Percentiles rank a stretch among this genome's conserved stretches.
phyloP scores from a whole-genome alignment of 2,113 vertebrate genomes.

The Coturnix japonica region DNA sequence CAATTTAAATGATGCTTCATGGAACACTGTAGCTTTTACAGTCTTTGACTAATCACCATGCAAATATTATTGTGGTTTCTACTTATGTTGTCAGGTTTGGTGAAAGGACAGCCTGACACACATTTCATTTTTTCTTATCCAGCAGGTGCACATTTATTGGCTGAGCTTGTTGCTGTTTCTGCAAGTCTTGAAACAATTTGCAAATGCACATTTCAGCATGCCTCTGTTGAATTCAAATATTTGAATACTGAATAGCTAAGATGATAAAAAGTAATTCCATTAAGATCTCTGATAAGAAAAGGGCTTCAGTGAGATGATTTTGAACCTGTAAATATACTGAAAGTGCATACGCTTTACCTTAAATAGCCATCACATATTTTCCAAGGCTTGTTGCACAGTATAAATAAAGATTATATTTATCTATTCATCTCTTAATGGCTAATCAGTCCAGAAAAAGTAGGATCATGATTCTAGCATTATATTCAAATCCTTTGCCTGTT shows the following conservation, averaged over 20 bases:
- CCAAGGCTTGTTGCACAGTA: background rate
- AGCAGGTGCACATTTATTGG: constrained; percentile 20
- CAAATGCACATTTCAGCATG: background rate
- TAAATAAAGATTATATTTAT: background rate
- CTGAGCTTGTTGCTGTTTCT: constrained; percentile 27
- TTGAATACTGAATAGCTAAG: constrained; percentile 26
- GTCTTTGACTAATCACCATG: background rate
- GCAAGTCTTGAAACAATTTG: constrained; percentile 61
- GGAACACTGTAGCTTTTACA: background rate
- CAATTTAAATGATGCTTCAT: background rate
- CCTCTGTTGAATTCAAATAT: background rate
- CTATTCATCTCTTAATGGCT: background rate
- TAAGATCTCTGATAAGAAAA: constrained; percentile 13
- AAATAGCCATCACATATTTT: background rate
- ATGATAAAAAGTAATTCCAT: constrained; percentile 11
- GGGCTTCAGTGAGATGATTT: background rate
- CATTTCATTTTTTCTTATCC: constrained; percentile 37
- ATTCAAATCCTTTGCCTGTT: background rate
- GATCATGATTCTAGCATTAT: background rate
- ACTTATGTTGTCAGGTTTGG: background rate
- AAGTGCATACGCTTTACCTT: background rate
- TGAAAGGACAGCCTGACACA: constrained; percentile 9
- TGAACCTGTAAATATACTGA: background rate
- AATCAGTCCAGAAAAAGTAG: background rate
- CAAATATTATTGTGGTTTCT: background rate